These are phyloP conservation scores for Heptranchias perlo DNA, from an alignment of 2,113 vertebrate species.

Conservation along the genomic window DNA sequence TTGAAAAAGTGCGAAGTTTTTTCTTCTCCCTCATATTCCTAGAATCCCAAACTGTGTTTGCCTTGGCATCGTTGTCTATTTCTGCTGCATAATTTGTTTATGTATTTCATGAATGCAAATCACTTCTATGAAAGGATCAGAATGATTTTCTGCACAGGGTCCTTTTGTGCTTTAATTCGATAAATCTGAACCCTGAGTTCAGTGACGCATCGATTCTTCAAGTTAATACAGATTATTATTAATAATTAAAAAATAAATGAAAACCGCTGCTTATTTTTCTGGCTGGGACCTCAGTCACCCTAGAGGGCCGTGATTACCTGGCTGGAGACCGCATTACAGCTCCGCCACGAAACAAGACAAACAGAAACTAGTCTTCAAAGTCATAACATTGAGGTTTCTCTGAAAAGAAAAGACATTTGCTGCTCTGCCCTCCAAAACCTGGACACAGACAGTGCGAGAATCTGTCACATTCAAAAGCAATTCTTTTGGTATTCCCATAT, in stretches of 20 bases:
- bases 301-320: not conserved
- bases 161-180: not conserved
- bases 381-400: not conserved
- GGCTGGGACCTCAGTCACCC: not conserved
- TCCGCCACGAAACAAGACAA: not conserved
- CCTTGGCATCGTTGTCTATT: not conserved
- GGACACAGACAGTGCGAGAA: not conserved
- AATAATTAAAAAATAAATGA: not conserved
- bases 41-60: not conserved
- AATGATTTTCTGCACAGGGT: no score
- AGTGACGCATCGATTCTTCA: not conserved
- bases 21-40: not conserved
- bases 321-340: not conserved
- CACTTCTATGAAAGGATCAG: not conserved
- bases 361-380: not conserved
- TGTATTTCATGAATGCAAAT: no score
- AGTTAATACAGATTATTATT: not conserved
- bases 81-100: not conserved
- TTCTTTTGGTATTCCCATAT: not conserved
- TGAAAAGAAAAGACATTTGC: not conserved
- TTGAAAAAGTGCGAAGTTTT: not conserved
- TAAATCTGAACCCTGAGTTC: not conserved
- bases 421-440: not conserved
- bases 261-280: not conserved
- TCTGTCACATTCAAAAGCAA: no score